Base-by-base conservation (phyloP, 2,888 invertebrate genomes). In the Alsophila aescularia region DNA sequence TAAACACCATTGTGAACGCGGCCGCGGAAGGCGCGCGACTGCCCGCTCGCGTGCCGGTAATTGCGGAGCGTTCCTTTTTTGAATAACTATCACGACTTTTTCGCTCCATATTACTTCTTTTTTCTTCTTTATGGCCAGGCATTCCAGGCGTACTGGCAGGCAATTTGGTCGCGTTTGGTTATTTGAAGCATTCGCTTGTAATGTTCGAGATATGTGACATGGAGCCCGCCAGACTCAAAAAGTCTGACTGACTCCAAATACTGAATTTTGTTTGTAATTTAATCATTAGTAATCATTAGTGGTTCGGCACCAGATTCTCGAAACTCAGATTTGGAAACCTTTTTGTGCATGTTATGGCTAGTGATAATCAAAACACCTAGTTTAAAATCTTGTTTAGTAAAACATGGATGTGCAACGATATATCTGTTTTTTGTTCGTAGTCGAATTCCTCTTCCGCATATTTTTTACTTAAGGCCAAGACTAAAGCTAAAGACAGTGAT, bases 31-130 rank as follows among this genome's bases (percentile, higher is more conserved):
- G 87, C 88, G 89, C 90, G 90, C 89, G 90, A 87, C 89, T 81
- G 82, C 68, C 75, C 79, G 84, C 84, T 90, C 91, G 90, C 90
- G 91, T 90, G 90, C 90, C 90, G 81, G 89, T 90, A 90, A 90
- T 90, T 86, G 88, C 81, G 73, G 73, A 73, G 75, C 79, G 86
- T 90, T 87, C 88, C 85, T 89, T 90, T 90, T 90, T 88, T 84
- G 86, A 88, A 87, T 83, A 87, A 86, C 87, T 87, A 90, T 90
- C 90, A 91, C 90, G 91, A 91, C 87, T 90, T 85, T 89, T 91
- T 90, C 89, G 89, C 86, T 88, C 88, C 83, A 85, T 82, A 85
- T 85, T 81, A 74, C 80, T 81, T 85, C 86, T 81, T n/a, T n/a
- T n/a, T n/a, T n/a, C 79, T 81, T 79, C 73, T 70, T 70, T 75